Base-by-base conservation (phyloP, 2,113 vertebrate genomes). In the Camelus bactrianus region DNA sequence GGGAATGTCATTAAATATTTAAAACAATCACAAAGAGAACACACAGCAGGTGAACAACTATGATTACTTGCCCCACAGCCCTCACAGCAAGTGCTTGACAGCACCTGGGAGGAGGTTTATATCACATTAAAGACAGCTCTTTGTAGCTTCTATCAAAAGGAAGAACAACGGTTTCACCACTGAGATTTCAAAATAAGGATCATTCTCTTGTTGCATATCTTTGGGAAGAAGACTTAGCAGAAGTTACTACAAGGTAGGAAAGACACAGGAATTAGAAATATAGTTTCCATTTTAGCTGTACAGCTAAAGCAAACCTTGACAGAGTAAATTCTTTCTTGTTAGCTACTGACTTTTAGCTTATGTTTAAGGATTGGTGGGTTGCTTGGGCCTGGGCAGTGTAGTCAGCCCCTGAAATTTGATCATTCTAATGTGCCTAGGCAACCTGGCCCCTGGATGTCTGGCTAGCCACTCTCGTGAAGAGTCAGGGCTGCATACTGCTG, bases 1-100 rank as follows among this genome's bases (percentile, higher is more conserved):
- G 75, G 58, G 82, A 89, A 77, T n/a, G 11, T 58, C 60, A 95
- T 90, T 93, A 97, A 97, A 89, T 81, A 92, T 93, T 96, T 95
- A 98, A 96, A 65, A 76, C 32, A 86, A 1, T 77, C 52, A 94
- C 69, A 62, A 81, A 85, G 75, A 84, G 80, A 81, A 84, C 3
- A 72, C 46, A 3, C 94, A 92, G 94, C 80, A 91, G 95, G 95
- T 42, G 48, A 11, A 83, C 75, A 92, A 32, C 75, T 46, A 75
- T 94, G 94, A 96, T 64, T 81, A 76, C 75, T 94, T 83, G 93
- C 70, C 75, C 73, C 80, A 72, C 22, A 84, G 73, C 26, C 84
- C 72, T 90, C 91, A 15, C 95, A 96, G 95, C 80, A 85, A 76
- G 96, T 8, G 52, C 11, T 64, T 84, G 81, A 89, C 69, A 90